Conservation (phyloP, 1,140 invertebrate genomes). For the Tetraneura akinire region DNA sequence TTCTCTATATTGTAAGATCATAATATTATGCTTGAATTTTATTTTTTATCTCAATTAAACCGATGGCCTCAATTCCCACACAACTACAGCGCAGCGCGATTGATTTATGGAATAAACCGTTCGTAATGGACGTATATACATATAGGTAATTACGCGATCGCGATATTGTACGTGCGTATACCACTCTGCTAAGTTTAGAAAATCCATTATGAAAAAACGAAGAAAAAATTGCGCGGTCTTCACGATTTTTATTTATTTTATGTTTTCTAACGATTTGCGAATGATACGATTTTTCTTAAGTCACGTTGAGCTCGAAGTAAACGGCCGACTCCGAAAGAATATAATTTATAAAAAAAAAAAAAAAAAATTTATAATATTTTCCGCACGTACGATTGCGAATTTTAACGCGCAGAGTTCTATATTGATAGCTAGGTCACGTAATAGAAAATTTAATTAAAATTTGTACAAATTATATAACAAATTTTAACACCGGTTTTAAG, state of each 20-base stretch:
- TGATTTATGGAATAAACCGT: slow-evolving; percentile 8
- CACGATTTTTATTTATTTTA: slow-evolving; percentile 7
- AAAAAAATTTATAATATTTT: too few species aligned
- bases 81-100: neutral
- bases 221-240: neutral
- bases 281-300: neutral
- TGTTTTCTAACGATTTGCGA: neutral
- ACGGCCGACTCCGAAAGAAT: too few species aligned
- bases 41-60: neutral
- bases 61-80: neutral
- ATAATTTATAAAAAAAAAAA: too few species aligned
- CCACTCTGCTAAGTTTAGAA: slow-evolving; percentile 18
- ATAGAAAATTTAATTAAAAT: too few species aligned
- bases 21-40: too few species aligned
- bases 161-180: neutral
- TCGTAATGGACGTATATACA: slow-evolving; percentile 14
- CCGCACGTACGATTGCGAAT: too few species aligned
- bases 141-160: neutral
- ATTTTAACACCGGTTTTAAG: too few species aligned
- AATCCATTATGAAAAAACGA: neutral
- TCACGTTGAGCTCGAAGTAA: too few species aligned
- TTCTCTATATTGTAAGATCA: too few species aligned
- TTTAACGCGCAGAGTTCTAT: too few species aligned
- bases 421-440: too few species aligned
- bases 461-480: too few species aligned